A percentile compares a stretch with the other conserved stretches of the same genome.
Conservation (phyloP, 2,113 vertebrate genomes). For the Lepidothrix coronata region DNA sequence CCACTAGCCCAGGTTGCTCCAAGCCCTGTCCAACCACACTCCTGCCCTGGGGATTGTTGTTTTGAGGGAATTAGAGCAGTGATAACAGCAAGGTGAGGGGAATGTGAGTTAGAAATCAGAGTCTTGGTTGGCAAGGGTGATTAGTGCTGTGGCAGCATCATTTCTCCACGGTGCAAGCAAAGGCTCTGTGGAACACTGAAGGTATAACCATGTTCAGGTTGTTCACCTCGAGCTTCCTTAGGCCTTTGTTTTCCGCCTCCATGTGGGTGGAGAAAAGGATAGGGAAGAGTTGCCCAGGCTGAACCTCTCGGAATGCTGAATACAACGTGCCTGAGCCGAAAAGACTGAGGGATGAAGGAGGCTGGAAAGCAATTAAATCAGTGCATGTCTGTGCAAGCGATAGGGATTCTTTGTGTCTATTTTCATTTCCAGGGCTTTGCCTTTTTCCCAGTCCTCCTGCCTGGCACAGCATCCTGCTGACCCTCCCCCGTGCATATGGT, state of each 20-base stretch:
- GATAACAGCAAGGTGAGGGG: background rate
- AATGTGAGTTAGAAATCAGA: background rate
- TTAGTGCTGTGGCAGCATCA: background rate
- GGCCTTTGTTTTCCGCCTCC: background rate
- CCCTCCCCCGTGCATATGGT: background rate
- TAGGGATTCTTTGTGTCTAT: background rate
- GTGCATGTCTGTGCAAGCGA: background rate
- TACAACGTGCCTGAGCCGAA: background rate
- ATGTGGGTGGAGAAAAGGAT: accelerated
- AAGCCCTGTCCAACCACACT: background rate
- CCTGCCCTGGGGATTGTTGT: too few species aligned
- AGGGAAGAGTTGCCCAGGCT: background rate
- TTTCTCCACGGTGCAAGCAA: background rate
- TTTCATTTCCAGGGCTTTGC: background rate
- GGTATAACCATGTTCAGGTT: accelerated
- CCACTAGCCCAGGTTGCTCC: too few species aligned
- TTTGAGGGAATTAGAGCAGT: accelerated
- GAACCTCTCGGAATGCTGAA: background rate
- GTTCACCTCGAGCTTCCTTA: background rate
- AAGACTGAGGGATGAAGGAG: background rate
- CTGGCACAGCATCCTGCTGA: background rate
- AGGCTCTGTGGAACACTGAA: background rate
- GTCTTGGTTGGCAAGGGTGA: accelerated
- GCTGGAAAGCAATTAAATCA: background rate
- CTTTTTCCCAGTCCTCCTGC: background rate